These are phyloP conservation scores for Lordiphosa collinella DNA, from an alignment of 1,140 invertebrate species.

Conservation along the genomic window DNA sequence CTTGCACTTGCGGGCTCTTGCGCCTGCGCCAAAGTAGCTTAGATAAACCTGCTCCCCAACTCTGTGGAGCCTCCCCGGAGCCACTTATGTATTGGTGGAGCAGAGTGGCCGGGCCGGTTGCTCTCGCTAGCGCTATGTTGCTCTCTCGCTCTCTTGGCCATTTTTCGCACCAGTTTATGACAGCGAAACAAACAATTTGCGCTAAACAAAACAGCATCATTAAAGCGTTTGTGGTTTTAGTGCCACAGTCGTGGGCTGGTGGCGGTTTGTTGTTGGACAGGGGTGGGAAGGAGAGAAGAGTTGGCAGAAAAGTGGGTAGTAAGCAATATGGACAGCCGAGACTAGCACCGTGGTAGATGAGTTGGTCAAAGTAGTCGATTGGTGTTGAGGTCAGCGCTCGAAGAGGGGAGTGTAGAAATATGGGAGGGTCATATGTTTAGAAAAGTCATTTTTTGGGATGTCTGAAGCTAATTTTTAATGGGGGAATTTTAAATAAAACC, in stretches of 20 bases:
- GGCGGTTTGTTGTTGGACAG: background rate
- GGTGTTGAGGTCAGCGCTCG: background rate
- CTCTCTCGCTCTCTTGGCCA: constrained; percentile 55
- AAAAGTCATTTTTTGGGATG: too few species aligned
- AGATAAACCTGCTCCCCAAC: constrained; percentile 57
- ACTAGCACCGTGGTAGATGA: constrained; percentile 29
- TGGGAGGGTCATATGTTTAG: too few species aligned
- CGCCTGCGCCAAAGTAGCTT: constrained; percentile 68
- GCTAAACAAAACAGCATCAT: constrained; percentile 79
- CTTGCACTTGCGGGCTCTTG: constrained; percentile 17
- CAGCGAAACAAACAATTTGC: constrained; percentile 78
- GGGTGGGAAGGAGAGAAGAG: constrained; percentile 9
- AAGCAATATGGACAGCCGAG: background rate
- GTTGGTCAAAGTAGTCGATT: constrained; percentile 1
- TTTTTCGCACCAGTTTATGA: constrained; percentile 78
- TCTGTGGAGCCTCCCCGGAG: constrained; percentile 24
- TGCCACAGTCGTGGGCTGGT: constrained; percentile 51
- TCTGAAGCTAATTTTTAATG: too few species aligned
- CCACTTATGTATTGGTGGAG: constrained; percentile 8
- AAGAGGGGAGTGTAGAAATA: background rate
- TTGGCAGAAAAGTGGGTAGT: constrained; percentile 30
- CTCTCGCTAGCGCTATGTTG: constrained; percentile 8
- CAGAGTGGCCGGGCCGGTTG: constrained; percentile 20
- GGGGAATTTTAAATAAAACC: too few species aligned
- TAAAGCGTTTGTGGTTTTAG: constrained; percentile 79